Evolutionary conservation across 2,888 invertebrate genomes (phyloP).

Genomic region (Lycocerus yunnanus): DNA sequence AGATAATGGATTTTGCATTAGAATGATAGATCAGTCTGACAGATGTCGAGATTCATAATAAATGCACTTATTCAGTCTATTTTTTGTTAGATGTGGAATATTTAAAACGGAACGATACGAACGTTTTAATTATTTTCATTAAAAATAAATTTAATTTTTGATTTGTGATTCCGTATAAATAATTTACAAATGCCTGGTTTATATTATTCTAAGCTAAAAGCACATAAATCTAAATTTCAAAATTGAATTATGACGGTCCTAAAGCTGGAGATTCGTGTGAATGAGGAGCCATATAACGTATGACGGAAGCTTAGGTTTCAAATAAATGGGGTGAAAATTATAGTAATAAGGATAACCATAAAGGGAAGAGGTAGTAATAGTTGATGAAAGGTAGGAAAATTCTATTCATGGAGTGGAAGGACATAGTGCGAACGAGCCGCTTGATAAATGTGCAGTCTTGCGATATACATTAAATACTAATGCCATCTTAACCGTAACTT

Average conservation of each 20-base stretch:
- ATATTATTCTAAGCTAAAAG: not conserved
- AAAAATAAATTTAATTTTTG: not conserved
- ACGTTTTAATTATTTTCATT: not conserved
- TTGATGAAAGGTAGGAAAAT: slow-evolving; percentile 40
- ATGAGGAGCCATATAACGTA: slow-evolving; percentile 27
- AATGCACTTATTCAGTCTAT: slow-evolving; percentile 13
- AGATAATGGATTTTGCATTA: slow-evolving; percentile 22
- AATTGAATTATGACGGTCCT: slow-evolving; percentile 21
- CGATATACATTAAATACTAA: slow-evolving; percentile 7
- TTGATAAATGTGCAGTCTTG: slow-evolving; percentile 39
- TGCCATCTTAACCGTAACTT: not conserved
- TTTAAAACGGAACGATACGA: not conserved
- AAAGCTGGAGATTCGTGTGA: slow-evolving; percentile 16
- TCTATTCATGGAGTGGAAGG: slow-evolving; percentile 40
- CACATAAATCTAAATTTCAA: slow-evolving; percentile 11
- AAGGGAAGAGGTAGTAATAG: slow-evolving; percentile 39
- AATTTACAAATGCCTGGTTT: not conserved
- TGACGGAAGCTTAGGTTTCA: slow-evolving; percentile 31
- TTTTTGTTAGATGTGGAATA: not conserved
- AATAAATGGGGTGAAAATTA: slow-evolving; percentile 43
- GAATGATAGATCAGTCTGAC: slow-evolving; percentile 16
- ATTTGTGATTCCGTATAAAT: not conserved
- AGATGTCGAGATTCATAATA: slow-evolving; percentile 17
- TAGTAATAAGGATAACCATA: slow-evolving; percentile 41
- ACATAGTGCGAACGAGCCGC: slow-evolving; percentile 17